Evolutionary conservation across 2,888 invertebrate species (phyloP).

Genomic region (Drosophila mimica): DNA sequence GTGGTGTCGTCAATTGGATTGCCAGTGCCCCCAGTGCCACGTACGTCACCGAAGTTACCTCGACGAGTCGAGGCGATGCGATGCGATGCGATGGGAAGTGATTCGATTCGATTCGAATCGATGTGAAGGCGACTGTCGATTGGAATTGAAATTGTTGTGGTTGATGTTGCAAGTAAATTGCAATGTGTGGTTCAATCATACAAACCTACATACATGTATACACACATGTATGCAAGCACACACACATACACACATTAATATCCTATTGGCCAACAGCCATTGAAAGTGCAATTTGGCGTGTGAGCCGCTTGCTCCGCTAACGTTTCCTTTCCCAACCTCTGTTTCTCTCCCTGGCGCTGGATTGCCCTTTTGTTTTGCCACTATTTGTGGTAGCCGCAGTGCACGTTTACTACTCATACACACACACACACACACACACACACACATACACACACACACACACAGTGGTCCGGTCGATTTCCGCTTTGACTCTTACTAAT

Average conservation of each 20-base stretch:
- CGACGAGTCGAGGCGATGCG: background rate
- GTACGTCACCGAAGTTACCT: background rate
- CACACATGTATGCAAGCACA: background rate
- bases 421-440: background rate
- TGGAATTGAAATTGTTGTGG: conserved; percentile 42
- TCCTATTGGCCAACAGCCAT: conserved; percentile 26
- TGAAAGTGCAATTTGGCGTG: conserved; percentile 61
- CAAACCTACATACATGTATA: background rate
- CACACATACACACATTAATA: background rate
- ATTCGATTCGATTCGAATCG: background rate
- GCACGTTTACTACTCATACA: background rate
- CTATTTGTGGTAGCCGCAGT: conserved; percentile 41
- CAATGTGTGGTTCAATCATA: conserved; percentile 17
- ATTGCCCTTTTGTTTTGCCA: conserved; percentile 51
- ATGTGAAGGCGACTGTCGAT: conserved; percentile 13
- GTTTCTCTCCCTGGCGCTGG: background rate
- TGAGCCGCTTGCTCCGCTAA: conserved; percentile 22
- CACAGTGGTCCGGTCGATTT: background rate
- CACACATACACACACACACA: background rate
- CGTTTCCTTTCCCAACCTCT: background rate
- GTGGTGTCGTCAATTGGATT: conserved; percentile 33
- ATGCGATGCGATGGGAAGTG: background rate
- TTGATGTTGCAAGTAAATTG: conserved; percentile 65
- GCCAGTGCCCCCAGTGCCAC: conserved; percentile 10
- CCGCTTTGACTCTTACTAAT: conserved; percentile 3